Evolutionary conservation across 2,888 invertebrate genomes (phyloP), one percentile per base, ranked within the genome.

Genomic region (Xestia rhomboidea): DNA sequence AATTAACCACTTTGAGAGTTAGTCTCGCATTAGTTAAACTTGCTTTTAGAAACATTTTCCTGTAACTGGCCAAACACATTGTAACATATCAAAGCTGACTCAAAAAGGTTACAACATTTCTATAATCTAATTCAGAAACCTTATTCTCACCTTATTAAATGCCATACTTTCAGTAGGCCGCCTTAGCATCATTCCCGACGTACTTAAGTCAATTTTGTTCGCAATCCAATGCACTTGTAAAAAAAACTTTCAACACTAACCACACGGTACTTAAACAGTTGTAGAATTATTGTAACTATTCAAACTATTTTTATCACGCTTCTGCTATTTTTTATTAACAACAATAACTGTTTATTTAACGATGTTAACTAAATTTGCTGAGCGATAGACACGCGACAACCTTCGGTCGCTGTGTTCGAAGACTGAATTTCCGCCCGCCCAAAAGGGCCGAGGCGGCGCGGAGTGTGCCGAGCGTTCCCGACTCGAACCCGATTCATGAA

Each of bases 341-440:
- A 87, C 86, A 90, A 91, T 91, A 91, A 91, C 91, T 91, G 90
- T 91, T 87, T 87, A 89, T 92, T 91, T 90, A 93, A 93, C 95
- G 95, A 94, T 93, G 94, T 95, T 89, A 90, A 91, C 91, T 89
- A 88, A 89, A 90, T 88, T 88, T 74, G 77, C 78, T 75, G 73
- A 34, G 72, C 81, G 75, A 84, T 76, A 82, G 81, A 77, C 86
- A 85, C 89, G 88, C 95, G 94, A 91, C 93, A 82, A 83, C 79
- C 90, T 89, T 80, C 89, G 76, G 83, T 85, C 83, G 91, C 80
- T 81, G 88, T 89, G 86, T 91, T 89, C 87, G 89, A 88, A 92
- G 93, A 96, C 96, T 96, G 94, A 94, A 90, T 93, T 92, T 91
- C 93, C 93, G 93, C 95, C 95, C 95, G 93, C 95, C 93, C 92